Evolutionary conservation across 1,140 invertebrate species (phyloP).

Genomic region (Neodiprion pinetum): DNA sequence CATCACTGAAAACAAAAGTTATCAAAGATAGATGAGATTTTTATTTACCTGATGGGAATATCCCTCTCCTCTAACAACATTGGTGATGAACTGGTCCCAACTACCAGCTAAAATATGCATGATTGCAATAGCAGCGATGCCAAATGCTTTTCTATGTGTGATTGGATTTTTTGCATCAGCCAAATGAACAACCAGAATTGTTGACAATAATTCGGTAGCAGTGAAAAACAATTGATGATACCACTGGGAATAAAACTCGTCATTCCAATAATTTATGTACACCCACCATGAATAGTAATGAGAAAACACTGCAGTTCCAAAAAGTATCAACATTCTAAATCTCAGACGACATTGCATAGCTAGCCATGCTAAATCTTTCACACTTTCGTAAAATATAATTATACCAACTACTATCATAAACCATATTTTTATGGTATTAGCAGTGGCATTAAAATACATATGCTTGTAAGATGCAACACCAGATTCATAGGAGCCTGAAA

Average conservation of each 20-base stretch:
- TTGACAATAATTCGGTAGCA: conserved; percentile 76
- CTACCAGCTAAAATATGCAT: conserved; percentile 77
- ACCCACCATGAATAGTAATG: conserved; percentile 88
- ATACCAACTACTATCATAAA: conserved; percentile 70
- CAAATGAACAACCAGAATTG: conserved; percentile 68
- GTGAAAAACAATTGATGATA: conserved; percentile 81
- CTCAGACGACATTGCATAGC: conserved; percentile 66
- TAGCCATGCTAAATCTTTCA: conserved; percentile 69
- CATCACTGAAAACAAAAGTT: too few species aligned
- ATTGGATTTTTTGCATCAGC: conserved; percentile 66
- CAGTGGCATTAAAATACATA: conserved; percentile 83
- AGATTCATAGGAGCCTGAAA: conserved; percentile 76
- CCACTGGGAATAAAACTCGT: conserved; percentile 81
- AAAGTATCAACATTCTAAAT: conserved; percentile 74
- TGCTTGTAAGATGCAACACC: conserved; percentile 80
- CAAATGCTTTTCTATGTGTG: conserved; percentile 68
- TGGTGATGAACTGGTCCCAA: conserved; percentile 78
- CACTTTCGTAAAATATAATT: conserved; percentile 74
- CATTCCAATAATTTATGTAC: conserved; percentile 86
- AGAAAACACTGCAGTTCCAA: conserved; percentile 75
- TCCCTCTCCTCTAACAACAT: conserved; percentile 75
- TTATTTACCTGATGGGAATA: conserved; percentile 70
- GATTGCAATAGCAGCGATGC: conserved; percentile 71
- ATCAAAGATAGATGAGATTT: background rate
- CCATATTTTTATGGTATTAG: conserved; percentile 82